Percentiles rank a stretch among this genome's conserved stretches.
These are phyloP conservation scores for Drosophila putrida DNA, from an alignment of 2,888 invertebrate species.

Conservation along the genomic window DNA sequence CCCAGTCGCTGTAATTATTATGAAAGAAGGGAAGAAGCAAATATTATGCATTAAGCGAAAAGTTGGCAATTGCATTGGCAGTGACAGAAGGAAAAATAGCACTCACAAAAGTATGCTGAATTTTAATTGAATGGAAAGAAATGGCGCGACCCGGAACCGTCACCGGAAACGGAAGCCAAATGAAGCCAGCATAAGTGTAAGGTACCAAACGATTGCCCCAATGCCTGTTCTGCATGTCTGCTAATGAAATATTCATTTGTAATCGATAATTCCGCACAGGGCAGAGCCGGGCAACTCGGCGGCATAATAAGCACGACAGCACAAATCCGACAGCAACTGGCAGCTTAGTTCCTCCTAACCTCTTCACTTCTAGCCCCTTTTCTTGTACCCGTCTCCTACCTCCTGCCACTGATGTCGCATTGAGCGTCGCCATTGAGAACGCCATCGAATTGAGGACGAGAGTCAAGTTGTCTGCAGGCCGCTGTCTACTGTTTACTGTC, in stretches of 20 bases:
- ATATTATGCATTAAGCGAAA: constrained; percentile 50
- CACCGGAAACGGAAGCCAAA: constrained; percentile 50
- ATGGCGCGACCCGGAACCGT: constrained; percentile 52
- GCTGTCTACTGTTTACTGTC: background rate
- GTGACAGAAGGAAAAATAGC: background rate
- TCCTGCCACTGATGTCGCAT: constrained; percentile 56
- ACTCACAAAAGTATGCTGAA: constrained; percentile 56
- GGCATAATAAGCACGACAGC: constrained; percentile 70
- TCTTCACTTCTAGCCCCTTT: background rate
- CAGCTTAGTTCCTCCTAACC: constrained; percentile 10
- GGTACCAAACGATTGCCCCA: constrained; percentile 9
- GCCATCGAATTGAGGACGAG: constrained; percentile 62
- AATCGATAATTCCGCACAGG: constrained; percentile 80
- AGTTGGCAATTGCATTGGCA: constrained; percentile 42
- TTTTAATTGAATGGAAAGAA: constrained; percentile 67
- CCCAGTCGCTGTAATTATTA: constrained; percentile 66
- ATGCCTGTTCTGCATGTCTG: constrained; percentile 38
- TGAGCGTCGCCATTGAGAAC: constrained; percentile 66
- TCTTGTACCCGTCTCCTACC: background rate
- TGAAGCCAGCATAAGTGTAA: constrained; percentile 49
- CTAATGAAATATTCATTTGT: constrained; percentile 79
- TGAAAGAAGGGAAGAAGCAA: constrained; percentile 10
- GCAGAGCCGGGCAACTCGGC: constrained; percentile 41
- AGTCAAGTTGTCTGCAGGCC: constrained; percentile 68
- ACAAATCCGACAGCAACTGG: constrained; percentile 44